Conservation (phyloP, 2,888 invertebrate genomes). For the Calephelis perditalis region DNA sequence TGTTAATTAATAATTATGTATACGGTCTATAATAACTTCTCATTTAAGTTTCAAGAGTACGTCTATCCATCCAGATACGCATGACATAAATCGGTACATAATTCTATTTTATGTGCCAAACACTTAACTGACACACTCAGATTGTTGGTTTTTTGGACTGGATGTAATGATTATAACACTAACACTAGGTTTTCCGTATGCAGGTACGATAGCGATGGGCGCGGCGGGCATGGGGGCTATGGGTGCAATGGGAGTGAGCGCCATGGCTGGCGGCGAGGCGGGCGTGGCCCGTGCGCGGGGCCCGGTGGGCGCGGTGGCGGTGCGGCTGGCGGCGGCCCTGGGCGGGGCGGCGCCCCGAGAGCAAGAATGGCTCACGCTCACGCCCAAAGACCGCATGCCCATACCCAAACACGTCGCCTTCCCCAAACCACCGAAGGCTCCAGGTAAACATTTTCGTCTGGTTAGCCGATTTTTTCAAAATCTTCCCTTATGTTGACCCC, state of each 20-base stretch:
- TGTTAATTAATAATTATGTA: no score
- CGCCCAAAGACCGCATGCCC: slow-evolving; percentile 87
- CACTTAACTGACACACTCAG: no score
- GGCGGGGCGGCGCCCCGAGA: slow-evolving; percentile 54
- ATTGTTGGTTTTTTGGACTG: no score
- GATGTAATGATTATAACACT: no score
- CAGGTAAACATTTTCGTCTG: slow-evolving; percentile 66
- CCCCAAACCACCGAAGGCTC: slow-evolving; percentile 94
- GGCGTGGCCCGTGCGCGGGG: slow-evolving; percentile 61
- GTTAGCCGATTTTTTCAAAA: no score
- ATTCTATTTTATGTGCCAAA: no score
- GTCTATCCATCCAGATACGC: no score
- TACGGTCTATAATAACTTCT: no score
- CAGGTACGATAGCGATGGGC: slow-evolving; percentile 79
- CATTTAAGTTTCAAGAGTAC: no score
- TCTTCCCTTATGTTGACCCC: no score
- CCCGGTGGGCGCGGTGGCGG: slow-evolving; percentile 59
- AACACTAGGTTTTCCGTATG: no score
- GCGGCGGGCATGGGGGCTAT: slow-evolving; percentile 55
- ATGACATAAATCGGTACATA: no score
- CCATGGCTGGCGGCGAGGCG: slow-evolving; percentile 50
- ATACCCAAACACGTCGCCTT: slow-evolving; percentile 89
- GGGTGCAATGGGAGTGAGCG: slow-evolving; percentile 58
- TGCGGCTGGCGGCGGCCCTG: slow-evolving; percentile 52
- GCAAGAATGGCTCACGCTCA: slow-evolving; percentile 85